These are phyloP conservation scores for Syngnathus typhle DNA, from an alignment of 2,113 vertebrate species.

Conservation along the genomic window DNA sequence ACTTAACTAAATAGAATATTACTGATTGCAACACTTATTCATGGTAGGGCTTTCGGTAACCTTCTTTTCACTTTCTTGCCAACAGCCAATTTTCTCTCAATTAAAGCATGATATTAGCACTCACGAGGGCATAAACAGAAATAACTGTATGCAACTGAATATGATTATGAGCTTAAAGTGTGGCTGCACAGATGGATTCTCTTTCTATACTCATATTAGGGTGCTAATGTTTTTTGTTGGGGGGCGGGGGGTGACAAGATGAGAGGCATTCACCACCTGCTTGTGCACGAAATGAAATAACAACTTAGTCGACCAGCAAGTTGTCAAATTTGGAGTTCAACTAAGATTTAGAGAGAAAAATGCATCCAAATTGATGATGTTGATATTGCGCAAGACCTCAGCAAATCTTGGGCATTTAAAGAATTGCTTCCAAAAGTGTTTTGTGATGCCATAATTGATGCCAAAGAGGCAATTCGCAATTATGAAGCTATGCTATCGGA, in stretches of 20 bases:
- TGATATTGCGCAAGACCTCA: too few relatives aligned
- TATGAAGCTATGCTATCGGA: too few relatives aligned
- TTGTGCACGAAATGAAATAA: conserved; percentile 1
- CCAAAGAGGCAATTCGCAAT: too few relatives aligned
- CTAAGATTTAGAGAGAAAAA: too few relatives aligned
- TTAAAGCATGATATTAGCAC: conserved; percentile 80
- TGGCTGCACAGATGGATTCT: conserved; percentile 56
- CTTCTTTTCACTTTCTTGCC: conserved; percentile 76
- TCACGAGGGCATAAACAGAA: conserved; percentile 72
- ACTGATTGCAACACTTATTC: conserved; percentile 79
- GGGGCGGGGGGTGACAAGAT: conserved; percentile 18
- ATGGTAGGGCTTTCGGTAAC: conserved; percentile 73
- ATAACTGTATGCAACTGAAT: conserved; percentile 67
- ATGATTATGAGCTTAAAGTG: conserved; percentile 63
- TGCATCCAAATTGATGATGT: too few relatives aligned
- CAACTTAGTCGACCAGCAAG: too few relatives aligned
- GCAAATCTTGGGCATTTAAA: too few relatives aligned
- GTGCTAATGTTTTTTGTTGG: conserved; percentile 35
- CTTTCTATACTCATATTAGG: conserved; percentile 48
- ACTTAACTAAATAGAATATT: conserved; percentile 78
- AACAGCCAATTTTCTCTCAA: conserved; percentile 78
- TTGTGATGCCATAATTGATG: too few relatives aligned
- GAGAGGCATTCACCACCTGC: conserved; percentile 26
- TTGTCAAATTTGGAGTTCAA: too few relatives aligned
- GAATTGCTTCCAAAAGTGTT: too few relatives aligned